These are phyloP conservation scores for Ctenomys sociabilis DNA, from an alignment of 2,113 vertebrate genomes.

Conservation along the genomic window DNA sequence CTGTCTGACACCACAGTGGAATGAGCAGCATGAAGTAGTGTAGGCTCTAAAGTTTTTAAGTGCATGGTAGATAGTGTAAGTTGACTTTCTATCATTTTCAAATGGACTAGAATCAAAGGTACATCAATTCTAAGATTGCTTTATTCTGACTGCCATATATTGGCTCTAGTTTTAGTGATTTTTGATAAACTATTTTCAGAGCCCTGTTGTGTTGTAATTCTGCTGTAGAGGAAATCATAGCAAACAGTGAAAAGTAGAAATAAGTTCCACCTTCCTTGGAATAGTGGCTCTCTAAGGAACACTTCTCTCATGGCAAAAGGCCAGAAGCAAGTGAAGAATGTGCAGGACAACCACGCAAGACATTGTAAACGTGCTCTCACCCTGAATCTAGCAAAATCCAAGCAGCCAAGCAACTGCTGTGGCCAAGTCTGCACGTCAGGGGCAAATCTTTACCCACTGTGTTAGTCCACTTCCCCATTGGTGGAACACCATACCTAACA, in stretches of 20 bases:
- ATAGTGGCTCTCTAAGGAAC: background rate
- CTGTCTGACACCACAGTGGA: background rate
- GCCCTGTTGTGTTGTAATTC: background rate
- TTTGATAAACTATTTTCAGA: slow-evolving; percentile 9
- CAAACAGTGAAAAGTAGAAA: background rate
- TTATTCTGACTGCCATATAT: background rate
- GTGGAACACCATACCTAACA: background rate
- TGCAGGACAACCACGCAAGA: background rate
- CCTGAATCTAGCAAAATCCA: background rate
- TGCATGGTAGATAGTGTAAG: background rate
- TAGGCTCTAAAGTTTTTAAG: background rate
- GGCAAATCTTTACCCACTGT: background rate
- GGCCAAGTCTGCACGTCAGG: background rate
- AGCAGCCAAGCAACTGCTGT: background rate
- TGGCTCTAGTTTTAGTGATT: background rate
- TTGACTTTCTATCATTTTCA: slow-evolving; percentile 17
- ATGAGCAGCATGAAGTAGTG: background rate
- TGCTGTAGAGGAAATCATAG: background rate
- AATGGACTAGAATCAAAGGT: background rate
- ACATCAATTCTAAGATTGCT: background rate
- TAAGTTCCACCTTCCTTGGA: background rate
- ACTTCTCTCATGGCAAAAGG: background rate
- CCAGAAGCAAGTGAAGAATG: background rate
- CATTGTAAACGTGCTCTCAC: background rate
- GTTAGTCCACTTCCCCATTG: background rate